Evolutionary conservation across 2,113 vertebrate species (phyloP), one percentile per base, ranked within the genome.

Genomic region (Leptocoma aspasia): DNA sequence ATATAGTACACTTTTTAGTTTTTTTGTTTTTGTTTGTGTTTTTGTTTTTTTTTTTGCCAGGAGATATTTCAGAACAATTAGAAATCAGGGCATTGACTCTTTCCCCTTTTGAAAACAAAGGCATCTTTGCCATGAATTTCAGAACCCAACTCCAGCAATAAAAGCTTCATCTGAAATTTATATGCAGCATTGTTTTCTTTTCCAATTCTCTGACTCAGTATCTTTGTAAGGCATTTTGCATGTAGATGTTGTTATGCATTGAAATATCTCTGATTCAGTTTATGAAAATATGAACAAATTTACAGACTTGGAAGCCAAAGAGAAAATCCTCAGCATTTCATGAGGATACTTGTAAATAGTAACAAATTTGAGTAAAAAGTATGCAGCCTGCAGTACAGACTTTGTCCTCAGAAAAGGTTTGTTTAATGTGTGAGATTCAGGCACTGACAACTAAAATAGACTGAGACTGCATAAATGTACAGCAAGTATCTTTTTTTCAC

Each of bases 11-110:
- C 11, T 63, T 53, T 15, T 81, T 83, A 35, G 14, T 64, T 91
- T 89, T 70, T 7, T 22, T 10, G 57, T 59, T 66, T 71, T 26
- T n/a, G n/a, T n/a, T n/a, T n/a, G n/a, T n/a, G n/a, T 81, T 78
- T 68, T 54, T 72, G 31, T 70, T 35, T 42, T 53, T 42, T 57
- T 70, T 81, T 78, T 47, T 66, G 8, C 28, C 21, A 37, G 59
- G 37, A 92, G 53, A 21, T 79, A 35, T 52, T 95, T 90, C 71
- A 81, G 82, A 81, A 86, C 68, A 92, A 83, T 70, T 89, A 92
- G 35, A 73, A 90, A 19, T 50, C 33, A 33, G 73, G 3, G n/a
- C n/a, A 15, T 82, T 92, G 39, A 66, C 12, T 87, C 1, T 69
- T 72, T 72, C 16, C 22, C 24, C 57, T 84, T 89, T 72, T 80